A percentile compares a stretch with the other conserved stretches of the same genome.
These are phyloP conservation scores for Phylloscopus whistleri DNA, from an alignment of 2,113 vertebrate genomes.

Conservation along the genomic window DNA sequence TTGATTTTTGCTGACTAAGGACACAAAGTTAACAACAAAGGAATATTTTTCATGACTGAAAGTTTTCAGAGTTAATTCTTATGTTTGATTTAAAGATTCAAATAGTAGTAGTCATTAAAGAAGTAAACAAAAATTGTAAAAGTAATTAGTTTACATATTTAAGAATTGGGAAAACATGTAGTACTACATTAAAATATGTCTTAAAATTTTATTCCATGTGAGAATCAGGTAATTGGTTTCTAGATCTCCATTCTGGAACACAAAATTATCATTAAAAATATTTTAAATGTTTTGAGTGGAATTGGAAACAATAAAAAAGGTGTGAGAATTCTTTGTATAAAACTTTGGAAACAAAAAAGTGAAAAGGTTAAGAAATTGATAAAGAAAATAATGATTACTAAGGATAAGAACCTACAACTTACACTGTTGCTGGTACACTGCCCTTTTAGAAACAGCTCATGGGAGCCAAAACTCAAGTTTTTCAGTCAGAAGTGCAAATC, in stretches of 20 bases:
- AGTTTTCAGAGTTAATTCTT: not conserved
- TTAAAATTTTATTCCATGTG: not conserved
- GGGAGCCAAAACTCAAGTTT: not conserved
- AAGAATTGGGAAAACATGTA: not conserved
- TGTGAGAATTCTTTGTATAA: not conserved
- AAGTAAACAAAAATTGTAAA: not conserved
- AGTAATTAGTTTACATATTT: not conserved
- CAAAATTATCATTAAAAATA: not conserved
- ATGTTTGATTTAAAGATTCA: not conserved
- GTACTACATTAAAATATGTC: not conserved
- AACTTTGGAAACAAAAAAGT: not conserved
- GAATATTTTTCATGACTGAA: not conserved
- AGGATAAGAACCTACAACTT: not conserved
- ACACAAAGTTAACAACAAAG: not conserved
- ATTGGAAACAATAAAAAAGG: not conserved
- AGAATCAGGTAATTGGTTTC: not conserved
- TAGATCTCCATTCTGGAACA: not conserved
- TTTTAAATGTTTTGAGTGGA: not conserved
- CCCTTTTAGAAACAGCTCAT: not conserved
- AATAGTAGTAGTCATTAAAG: not conserved
- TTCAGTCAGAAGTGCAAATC: not conserved
- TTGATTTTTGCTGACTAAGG: not conserved
- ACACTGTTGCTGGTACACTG: not conserved
- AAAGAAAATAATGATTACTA: not conserved
- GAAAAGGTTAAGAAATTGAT: not conserved